Percentiles rank a stretch among this genome's conserved stretches.
Conservation (phyloP, 2,797 vertebrate genomes). For the Gymnodraco acuticeps region DNA sequence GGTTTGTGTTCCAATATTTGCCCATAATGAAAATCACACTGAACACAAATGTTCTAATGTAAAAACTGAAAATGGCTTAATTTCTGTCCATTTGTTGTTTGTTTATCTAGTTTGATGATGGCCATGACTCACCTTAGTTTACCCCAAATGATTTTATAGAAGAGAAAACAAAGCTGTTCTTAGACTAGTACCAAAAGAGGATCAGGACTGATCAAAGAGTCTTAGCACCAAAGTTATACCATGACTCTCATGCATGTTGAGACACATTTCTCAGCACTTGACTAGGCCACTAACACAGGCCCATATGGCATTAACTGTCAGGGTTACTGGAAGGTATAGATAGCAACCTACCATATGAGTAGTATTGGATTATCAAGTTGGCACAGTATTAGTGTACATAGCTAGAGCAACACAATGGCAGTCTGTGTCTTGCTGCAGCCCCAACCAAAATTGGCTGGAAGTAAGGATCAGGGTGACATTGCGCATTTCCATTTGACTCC, state of each 20-base stretch:
- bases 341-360: constrained; percentile 3
- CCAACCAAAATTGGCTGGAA: constrained; percentile 3
- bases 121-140: background rate
- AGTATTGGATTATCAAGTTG: constrained; percentile 43
- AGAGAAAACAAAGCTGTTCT: constrained; percentile 38
- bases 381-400: constrained; percentile 28
- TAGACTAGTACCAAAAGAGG: constrained; percentile 49
- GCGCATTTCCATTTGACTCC: constrained; percentile 24
- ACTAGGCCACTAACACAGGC: background rate
- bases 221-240: constrained; percentile 17
- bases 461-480: constrained; percentile 34
- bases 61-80: background rate
- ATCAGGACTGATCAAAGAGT: constrained; percentile 44
- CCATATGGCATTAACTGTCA: constrained; percentile 9
- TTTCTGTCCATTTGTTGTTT: background rate
- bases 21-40: background rate
- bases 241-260: constrained; percentile 21
- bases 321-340: constrained; percentile 9
- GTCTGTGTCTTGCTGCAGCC: constrained; percentile 32
- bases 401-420: constrained; percentile 31
- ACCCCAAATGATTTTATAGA: constrained; percentile 5
- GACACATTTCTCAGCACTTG: constrained; percentile 31
- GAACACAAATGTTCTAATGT: constrained; percentile 5
- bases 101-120: constrained; percentile 13
- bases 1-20: constrained; percentile 8